Percentiles rank a stretch among this genome's conserved stretches.
Conservation (phyloP, 2,113 vertebrate species). For the Turnix velox region DNA sequence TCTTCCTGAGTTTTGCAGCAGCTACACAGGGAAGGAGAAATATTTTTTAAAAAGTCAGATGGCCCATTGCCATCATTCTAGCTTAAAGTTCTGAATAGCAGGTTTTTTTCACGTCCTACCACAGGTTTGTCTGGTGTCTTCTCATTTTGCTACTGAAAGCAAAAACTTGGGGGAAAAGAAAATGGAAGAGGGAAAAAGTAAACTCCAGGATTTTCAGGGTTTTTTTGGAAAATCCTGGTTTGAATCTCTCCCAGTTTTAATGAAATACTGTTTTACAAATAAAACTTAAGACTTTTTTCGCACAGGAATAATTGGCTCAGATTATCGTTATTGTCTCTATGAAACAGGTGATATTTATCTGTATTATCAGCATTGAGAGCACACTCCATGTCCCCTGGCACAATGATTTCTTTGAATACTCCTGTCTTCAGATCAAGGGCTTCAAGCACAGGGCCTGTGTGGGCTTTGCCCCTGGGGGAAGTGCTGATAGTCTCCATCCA, state of each 20-base stretch:
- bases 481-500: neutral
- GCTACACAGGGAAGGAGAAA: neutral
- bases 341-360: neutral
- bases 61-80: neutral
- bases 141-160: neutral
- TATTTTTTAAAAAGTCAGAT: neutral
- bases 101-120: neutral
- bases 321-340: neutral
- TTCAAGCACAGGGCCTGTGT: rapidly evolving
- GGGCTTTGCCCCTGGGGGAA: neutral
- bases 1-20: neutral
- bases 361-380: neutral
- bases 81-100: neutral
- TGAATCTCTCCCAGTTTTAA: neutral
- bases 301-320: neutral
- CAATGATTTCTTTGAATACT: neutral
- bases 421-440: neutral
- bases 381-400: neutral
- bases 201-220: neutral
- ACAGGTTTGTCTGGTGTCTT: neutral
- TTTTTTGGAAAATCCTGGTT: neutral
- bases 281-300: neutral
- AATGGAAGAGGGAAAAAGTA: neutral
- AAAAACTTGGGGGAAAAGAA: rapidly evolving
- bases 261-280: neutral